Percentiles rank a stretch among this genome's conserved stretches.
Evolutionary conservation across 1,140 invertebrate species (phyloP).

Genomic region (Diorhabda elongata): DNA sequence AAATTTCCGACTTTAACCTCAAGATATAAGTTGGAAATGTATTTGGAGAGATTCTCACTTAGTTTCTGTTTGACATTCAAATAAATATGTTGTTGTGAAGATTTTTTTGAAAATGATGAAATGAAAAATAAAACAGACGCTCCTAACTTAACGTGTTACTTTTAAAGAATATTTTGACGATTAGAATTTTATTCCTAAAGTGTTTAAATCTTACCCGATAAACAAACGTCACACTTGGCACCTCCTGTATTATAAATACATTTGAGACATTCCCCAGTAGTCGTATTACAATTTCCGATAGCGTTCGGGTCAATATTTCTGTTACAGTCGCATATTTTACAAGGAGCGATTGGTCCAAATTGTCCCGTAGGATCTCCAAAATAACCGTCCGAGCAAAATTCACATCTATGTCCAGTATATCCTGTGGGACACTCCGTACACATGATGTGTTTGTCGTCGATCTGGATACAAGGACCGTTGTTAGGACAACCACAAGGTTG

Average conservation of each 20-base stretch:
- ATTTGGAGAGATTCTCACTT: no score
- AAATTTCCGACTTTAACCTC: no score
- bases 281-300: slow-evolving; percentile 89
- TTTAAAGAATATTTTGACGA: no score
- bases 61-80: no score
- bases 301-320: slow-evolving; percentile 93
- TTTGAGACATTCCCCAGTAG: slow-evolving; percentile 91
- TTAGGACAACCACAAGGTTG: slow-evolving; percentile 92
- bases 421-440: slow-evolving; percentile 93
- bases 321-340: slow-evolving; percentile 88
- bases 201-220: slow-evolving; percentile 60
- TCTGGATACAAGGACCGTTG: slow-evolving; percentile 84
- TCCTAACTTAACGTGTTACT: no score
- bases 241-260: slow-evolving; percentile 97
- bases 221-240: slow-evolving; percentile 80
- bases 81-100: no score
- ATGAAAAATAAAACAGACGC: no score
- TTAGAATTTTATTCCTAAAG: neutral
- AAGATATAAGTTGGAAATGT: no score
- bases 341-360: slow-evolving; percentile 62
- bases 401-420: slow-evolving; percentile 86
- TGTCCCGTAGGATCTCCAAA: slow-evolving; percentile 81
- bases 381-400: slow-evolving; percentile 92
- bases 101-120: no score
- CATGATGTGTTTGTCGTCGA: slow-evolving; percentile 76